Evolutionary conservation across 2,888 invertebrate genomes (phyloP).

Genomic region (Alitta virens): DNA sequence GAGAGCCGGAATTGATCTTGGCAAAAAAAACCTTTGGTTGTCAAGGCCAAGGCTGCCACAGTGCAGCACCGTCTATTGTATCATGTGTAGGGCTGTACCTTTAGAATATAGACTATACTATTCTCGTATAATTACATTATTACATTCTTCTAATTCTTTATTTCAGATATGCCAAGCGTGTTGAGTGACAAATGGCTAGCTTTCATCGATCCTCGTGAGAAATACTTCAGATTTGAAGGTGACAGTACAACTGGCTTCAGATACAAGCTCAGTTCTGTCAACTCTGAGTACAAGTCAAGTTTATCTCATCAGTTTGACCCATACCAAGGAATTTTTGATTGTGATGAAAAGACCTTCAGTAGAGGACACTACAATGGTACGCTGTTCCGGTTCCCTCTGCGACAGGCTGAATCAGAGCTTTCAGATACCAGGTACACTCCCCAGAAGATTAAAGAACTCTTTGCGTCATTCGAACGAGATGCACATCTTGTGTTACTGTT

Average conservation of each 20-base stretch:
- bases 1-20: too few species aligned
- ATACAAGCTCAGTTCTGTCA: slow-evolving; percentile 24
- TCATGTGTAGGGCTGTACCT: not conserved
- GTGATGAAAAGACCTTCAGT: slow-evolving; percentile 21
- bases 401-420: slow-evolving; percentile 34
- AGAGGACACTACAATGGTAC: slow-evolving; percentile 39
- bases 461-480: slow-evolving; percentile 35
- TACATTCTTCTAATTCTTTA: slow-evolving; percentile 3
- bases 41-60: too few species aligned
- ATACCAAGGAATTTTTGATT: slow-evolving; percentile 35
- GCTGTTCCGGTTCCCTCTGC: slow-evolving; percentile 48
- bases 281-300: not conserved
- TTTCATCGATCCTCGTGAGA: slow-evolving; percentile 44
- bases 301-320: slow-evolving; percentile 32
- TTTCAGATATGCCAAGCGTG: slow-evolving; percentile 40
- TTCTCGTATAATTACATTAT: too few species aligned
- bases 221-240: slow-evolving; percentile 29
- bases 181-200: slow-evolving; percentile 41
- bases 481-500: slow-evolving; percentile 40
- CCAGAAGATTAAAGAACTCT: slow-evolving; percentile 34
- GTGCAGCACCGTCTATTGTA: too few species aligned
- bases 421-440: slow-evolving; percentile 36
- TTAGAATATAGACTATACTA: too few species aligned
- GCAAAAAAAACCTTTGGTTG: too few species aligned
- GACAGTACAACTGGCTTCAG: slow-evolving; percentile 29